Percentiles rank a stretch among this genome's conserved stretches.
These are phyloP conservation scores for Eurypyga helias DNA, from an alignment of 2,113 vertebrate genomes.

Conservation along the genomic window DNA sequence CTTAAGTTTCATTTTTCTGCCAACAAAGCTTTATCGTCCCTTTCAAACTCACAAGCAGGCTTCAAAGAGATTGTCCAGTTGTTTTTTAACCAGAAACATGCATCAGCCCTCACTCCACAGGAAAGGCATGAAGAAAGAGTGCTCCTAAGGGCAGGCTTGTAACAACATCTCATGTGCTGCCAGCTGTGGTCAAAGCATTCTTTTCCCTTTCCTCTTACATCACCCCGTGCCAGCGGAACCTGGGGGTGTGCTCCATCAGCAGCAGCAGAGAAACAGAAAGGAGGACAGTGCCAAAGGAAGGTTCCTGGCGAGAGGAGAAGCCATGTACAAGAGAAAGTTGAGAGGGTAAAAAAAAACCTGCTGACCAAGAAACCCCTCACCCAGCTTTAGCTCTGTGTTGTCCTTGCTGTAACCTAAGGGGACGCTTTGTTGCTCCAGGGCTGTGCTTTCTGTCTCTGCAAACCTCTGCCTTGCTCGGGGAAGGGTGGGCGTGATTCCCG, in stretches of 20 bases:
- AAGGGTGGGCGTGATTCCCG: fast-evolving
- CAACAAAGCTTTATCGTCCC: background rate
- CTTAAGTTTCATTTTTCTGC: background rate
- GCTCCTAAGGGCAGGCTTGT: background rate
- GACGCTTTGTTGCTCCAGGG: background rate
- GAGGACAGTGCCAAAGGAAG: background rate
- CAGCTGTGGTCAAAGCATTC: fast-evolving
- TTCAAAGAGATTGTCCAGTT: background rate
- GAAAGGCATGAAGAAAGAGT: background rate
- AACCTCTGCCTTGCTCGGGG: background rate
- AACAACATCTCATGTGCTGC: background rate
- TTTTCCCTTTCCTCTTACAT: background rate
- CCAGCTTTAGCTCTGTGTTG: background rate
- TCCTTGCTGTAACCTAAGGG: background rate
- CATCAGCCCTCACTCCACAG: background rate
- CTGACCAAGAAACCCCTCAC: background rate
- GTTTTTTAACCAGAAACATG: fast-evolving
- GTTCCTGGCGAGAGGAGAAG: background rate
- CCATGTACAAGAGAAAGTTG: background rate
- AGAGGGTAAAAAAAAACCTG: background rate
- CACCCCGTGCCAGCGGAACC: fast-evolving
- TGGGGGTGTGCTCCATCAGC: fast-evolving
- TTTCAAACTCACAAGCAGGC: background rate
- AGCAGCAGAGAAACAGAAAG: background rate
- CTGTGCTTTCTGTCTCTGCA: background rate